These are phyloP conservation scores for Pachypanchax playfairii DNA, from an alignment of 2,113 vertebrate species.

Conservation along the genomic window DNA sequence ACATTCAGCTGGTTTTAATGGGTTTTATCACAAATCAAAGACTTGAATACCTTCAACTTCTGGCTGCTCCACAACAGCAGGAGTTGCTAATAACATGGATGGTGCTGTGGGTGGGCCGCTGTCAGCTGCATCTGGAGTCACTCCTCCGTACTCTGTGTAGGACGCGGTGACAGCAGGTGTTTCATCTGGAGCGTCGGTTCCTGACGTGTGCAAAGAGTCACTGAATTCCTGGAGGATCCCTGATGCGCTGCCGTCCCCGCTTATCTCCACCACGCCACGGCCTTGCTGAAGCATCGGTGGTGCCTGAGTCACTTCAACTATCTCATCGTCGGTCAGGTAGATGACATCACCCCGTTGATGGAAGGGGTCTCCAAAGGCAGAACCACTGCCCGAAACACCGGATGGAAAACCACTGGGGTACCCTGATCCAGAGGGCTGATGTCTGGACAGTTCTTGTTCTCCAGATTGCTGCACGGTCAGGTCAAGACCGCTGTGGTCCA, in stretches of 20 bases:
- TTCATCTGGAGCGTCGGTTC: slow-evolving; percentile 50
- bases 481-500: slow-evolving; percentile 80
- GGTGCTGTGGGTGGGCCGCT: slow-evolving; percentile 65
- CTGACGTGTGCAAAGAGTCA: slow-evolving; percentile 30
- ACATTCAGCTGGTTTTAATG: too few relatives aligned
- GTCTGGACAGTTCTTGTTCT: slow-evolving; percentile 84
- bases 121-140: slow-evolving; percentile 30
- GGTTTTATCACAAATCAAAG: not conserved
- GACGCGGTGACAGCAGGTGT: slow-evolving; percentile 44
- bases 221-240: slow-evolving; percentile 63
- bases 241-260: slow-evolving; percentile 69
- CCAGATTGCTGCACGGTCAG: slow-evolving; percentile 71
- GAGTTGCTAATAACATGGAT: slow-evolving; percentile 52
- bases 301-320: slow-evolving; percentile 72
- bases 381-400: slow-evolving; percentile 42
- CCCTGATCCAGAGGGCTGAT: slow-evolving; percentile 71
- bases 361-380: slow-evolving; percentile 53
- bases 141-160: slow-evolving; percentile 24
- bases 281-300: slow-evolving; percentile 79
- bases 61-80: slow-evolving; percentile 65
- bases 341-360: slow-evolving; percentile 57
- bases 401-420: slow-evolving; percentile 71
- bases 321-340: slow-evolving; percentile 78
- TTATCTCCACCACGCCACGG: slow-evolving; percentile 76
- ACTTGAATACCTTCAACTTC: slow-evolving; percentile 56